A percentile compares a stretch with the other conserved stretches of the same genome.
Conservation (phyloP, 1,140 invertebrate species). For the Anastrepha obliqua region DNA sequence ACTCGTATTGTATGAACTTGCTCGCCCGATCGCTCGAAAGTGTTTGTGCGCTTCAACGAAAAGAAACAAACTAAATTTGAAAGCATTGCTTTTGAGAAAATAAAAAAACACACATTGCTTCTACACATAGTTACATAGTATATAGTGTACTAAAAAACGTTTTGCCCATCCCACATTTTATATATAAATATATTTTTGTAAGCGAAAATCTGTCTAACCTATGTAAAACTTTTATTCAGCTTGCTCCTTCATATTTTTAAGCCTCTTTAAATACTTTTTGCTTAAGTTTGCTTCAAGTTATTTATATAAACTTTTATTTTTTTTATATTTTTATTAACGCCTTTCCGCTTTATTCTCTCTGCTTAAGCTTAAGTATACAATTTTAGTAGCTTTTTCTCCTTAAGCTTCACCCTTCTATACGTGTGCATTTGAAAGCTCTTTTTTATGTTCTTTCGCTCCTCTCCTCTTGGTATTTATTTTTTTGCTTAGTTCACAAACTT, state of each 20-base stretch:
- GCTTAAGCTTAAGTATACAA: not conserved
- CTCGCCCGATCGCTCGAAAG: not conserved
- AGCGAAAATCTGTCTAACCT: too few species aligned
- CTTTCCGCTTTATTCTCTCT: not conserved
- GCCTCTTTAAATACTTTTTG: not conserved
- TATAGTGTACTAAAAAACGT: not conserved
- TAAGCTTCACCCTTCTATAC: not conserved
- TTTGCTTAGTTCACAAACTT: not conserved
- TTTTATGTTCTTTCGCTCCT: not conserved
- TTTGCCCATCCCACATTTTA: not conserved
- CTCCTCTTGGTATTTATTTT: not conserved
- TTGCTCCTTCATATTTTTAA: too few species aligned
- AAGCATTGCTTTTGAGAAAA: not conserved
- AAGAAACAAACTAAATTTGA: not conserved
- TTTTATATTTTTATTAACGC: not conserved
- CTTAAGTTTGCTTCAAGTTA: not conserved
- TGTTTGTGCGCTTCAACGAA: not conserved
- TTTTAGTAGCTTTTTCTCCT: not conserved
- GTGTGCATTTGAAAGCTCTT: not conserved
- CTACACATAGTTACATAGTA: not conserved
- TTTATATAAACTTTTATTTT: not conserved
- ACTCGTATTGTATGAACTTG: not conserved
- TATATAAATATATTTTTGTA: not conserved
- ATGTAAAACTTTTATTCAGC: not conserved
- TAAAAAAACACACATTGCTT: not conserved